These are phyloP conservation scores for Pavo muticus DNA, from an alignment of 2,113 vertebrate genomes.

Conservation along the genomic window DNA sequence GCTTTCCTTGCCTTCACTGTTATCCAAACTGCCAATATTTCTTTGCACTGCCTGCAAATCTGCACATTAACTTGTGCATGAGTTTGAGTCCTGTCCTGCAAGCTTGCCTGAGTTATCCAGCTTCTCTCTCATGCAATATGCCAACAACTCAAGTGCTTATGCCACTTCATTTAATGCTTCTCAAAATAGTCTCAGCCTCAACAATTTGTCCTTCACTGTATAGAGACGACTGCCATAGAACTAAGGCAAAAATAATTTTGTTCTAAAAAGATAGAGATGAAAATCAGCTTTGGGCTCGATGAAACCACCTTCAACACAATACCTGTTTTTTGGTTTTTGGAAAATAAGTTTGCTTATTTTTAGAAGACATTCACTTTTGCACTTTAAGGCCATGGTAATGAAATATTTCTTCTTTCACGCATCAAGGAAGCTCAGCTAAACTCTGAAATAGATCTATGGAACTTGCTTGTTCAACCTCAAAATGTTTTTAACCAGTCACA, in stretches of 20 bases:
- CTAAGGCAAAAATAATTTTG: not conserved
- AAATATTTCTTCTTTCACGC: not conserved
- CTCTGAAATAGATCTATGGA: not conserved
- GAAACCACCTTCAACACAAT: not conserved
- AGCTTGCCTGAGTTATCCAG: not conserved
- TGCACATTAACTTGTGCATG: not conserved
- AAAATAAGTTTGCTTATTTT: slow-evolving; percentile 4
- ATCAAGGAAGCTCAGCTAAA: not conserved
- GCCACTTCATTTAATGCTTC: not conserved
- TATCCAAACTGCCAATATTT: not conserved
- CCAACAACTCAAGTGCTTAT: not conserved
- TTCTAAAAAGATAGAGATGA: not conserved
- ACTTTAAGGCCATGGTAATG: not conserved
- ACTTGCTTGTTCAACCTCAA: not conserved
- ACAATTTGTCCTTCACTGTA: not conserved
- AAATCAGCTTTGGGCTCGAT: not conserved
- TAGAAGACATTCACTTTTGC: not conserved
- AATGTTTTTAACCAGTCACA: not conserved
- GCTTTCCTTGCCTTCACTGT: not conserved
- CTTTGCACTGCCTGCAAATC: not conserved
- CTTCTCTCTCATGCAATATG: not conserved
- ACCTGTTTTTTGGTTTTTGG: not conserved
- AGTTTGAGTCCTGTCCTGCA: not conserved
- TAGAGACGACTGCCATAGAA: not conserved
- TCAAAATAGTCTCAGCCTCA: not conserved